Base-by-base conservation (phyloP, 2,113 vertebrate genomes). In the Grammomys dolichurus region DNA sequence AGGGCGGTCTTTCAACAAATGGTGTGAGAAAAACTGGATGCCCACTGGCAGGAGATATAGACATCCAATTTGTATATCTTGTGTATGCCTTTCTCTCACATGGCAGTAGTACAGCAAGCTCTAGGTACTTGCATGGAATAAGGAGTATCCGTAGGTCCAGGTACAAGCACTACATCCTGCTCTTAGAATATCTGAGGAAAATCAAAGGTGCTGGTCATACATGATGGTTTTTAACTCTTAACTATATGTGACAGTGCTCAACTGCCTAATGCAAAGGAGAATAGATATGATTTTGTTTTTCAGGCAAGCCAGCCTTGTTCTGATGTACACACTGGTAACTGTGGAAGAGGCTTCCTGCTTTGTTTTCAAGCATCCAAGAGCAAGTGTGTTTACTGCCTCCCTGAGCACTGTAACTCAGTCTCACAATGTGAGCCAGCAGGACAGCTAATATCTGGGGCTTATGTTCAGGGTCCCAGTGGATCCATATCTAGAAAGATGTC, bases 251-350 rank as follows among this genome's bases (percentile, higher is more conserved):
- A 81, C 36, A 84, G 77, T 56, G 46, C 54, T 87, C 69, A 72
- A 46, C 12, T 46, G 58, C 6, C 69, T 51, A 8, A 2, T 24
- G 76, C 20, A 5, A 89, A 93, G 48, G 54, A 91, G 4, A 14
- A 20, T 48, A 82, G 43, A 85, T 33, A 91, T 17, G 60, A 56
- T 89, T 90, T 87, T 88, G 60, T 82, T 94, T 93, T 89, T 78
- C 63, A 73, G 67, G 56, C 16, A 89, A 12, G 89, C 75, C 75
- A 33, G 11, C 80, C 51, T 85, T 73, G 26, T 67, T 87, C 65
- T 91, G 33, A 88, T 36, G 70, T 48, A 82, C 17, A 88, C 9
- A 51, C 33, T 78, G 65, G 48, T 36, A 95, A 48, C 89, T 77
- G 70, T 69, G 46, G 78, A 94, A 87, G 43, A 56, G 51, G 51